A percentile compares a stretch with the other conserved stretches of the same genome.
Conservation (phyloP, 2,113 vertebrate species). For the Spheniscus mendiculus region DNA sequence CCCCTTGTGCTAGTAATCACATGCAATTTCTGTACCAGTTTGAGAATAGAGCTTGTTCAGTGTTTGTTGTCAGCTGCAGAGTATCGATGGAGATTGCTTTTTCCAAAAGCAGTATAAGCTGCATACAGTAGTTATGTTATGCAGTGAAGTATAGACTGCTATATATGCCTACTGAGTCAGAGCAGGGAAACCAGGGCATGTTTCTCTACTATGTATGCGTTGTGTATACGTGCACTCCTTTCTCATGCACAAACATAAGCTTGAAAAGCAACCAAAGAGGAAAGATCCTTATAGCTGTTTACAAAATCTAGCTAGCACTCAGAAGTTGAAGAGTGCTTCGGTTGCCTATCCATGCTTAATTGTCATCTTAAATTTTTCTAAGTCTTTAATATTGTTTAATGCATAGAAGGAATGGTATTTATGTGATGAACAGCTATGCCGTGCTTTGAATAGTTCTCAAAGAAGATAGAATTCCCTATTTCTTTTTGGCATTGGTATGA, state of each 20-base stretch:
- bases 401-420: neutral
- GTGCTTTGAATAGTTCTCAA: neutral
- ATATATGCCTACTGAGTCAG: neutral
- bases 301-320: neutral
- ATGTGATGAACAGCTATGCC: neutral
- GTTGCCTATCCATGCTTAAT: neutral
- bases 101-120: neutral
- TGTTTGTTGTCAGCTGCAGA: neutral
- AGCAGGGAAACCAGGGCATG: neutral
- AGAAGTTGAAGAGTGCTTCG: neutral
- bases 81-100: neutral
- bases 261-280: neutral
- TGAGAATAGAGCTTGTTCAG: neutral
- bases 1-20: neutral
- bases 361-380: neutral
- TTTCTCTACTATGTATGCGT: neutral
- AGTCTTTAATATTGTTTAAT: neutral
- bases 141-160: neutral
- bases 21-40: neutral
- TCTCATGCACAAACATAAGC: neutral
- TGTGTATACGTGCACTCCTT: neutral
- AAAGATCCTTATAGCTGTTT: neutral
- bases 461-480: neutral
- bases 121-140: neutral
- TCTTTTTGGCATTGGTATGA: neutral